These are phyloP conservation scores for Takifugu flavidus DNA, from an alignment of 2,113 vertebrate species.

Conservation along the genomic window DNA sequence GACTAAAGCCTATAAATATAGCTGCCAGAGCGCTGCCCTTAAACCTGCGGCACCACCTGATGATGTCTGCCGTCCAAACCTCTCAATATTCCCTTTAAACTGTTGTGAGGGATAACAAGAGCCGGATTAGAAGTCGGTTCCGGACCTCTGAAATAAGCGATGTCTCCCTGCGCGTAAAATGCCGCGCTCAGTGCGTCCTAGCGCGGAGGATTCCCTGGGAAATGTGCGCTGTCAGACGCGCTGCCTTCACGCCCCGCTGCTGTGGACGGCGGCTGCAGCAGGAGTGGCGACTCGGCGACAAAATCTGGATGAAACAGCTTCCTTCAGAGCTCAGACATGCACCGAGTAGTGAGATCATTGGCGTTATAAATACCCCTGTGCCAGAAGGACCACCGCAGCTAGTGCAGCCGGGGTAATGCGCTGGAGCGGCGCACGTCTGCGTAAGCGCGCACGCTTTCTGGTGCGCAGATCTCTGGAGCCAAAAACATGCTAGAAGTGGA, in stretches of 20 bases:
- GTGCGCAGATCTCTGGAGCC: constrained; percentile 36
- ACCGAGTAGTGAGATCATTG: constrained; percentile 83
- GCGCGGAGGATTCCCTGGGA: constrained; percentile 35
- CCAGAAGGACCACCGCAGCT: constrained; percentile 67
- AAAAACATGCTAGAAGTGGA: constrained; percentile 73
- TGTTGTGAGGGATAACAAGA: too few species aligned
- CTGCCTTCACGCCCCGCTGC: constrained; percentile 43
- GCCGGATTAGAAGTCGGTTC: too few species aligned
- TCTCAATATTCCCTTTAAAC: not conserved
- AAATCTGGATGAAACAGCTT: constrained; percentile 70
- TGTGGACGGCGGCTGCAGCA: constrained; percentile 43
- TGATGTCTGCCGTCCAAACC: not conserved
- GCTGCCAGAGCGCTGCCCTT: not conserved
- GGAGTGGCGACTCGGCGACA: constrained; percentile 61
- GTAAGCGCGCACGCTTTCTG: constrained; percentile 41
- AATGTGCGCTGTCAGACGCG: constrained; percentile 44
- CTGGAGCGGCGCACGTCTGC: constrained; percentile 51
- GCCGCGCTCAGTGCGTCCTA: constrained; percentile 48
- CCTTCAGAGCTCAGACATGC: constrained; percentile 75
- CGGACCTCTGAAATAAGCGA: constrained; percentile 5
- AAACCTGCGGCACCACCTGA: constrained; percentile 28
- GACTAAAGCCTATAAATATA: constrained; percentile 44
- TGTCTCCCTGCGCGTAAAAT: constrained; percentile 62
- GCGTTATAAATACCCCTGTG: constrained; percentile 89
- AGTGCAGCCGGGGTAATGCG: constrained; percentile 62